Percentiles rank a stretch among this genome's conserved stretches.
phyloP scores from a whole-genome alignment of 2,797 vertebrate genomes.

The Falco berigora region DNA sequence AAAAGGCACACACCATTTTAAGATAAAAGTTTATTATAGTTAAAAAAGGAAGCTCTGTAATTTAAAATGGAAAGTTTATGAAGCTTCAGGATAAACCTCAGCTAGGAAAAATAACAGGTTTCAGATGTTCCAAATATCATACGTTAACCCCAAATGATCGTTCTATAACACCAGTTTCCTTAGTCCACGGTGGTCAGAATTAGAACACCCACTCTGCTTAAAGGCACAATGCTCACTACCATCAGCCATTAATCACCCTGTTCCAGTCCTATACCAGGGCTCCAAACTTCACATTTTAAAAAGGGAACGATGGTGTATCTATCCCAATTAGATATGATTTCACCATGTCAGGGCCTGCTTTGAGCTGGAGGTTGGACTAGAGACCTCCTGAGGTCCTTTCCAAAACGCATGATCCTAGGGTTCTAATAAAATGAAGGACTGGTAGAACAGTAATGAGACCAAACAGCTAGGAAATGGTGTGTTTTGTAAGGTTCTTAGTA shows the following conservation, averaged over 20 bases:
- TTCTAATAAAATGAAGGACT: neutral
- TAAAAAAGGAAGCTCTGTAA: slow-evolving; percentile 74
- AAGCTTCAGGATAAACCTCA: slow-evolving; percentile 74
- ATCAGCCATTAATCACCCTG: neutral
- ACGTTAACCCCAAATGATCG: slow-evolving; percentile 64
- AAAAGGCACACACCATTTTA: slow-evolving; percentile 74
- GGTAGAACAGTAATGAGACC: neutral
- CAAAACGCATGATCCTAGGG: neutral
- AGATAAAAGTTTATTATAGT: slow-evolving; percentile 79
- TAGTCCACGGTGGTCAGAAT: slow-evolving; percentile 3
- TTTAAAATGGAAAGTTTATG: slow-evolving; percentile 79
- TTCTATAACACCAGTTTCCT: slow-evolving; percentile 58
- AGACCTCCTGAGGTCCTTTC: neutral
- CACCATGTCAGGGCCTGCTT: neutral
- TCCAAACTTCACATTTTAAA: neutral
- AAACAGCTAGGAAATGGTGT: neutral
- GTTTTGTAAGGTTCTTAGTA: neutral
- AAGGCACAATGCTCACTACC: neutral
- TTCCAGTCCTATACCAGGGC: neutral
- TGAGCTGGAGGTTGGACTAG: neutral
- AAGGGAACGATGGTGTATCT: neutral
- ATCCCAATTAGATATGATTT: neutral
- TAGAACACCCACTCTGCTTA: slow-evolving; percentile 57
- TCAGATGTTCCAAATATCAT: slow-evolving; percentile 74
- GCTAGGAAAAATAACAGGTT: slow-evolving; percentile 73